Base-by-base conservation (phyloP, 2,797 vertebrate genomes). In the Rhinoraja longicauda region DNA sequence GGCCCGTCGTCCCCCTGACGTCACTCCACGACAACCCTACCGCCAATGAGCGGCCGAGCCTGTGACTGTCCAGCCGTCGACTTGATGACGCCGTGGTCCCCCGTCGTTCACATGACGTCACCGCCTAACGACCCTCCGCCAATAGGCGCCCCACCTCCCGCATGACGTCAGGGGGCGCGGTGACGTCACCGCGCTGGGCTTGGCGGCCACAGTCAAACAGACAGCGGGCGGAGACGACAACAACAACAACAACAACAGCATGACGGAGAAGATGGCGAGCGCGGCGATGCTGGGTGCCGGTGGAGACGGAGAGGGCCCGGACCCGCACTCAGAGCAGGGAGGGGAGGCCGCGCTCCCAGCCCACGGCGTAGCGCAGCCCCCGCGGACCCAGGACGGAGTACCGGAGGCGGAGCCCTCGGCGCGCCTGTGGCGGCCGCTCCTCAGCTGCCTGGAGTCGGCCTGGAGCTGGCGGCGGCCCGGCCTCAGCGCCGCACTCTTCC, bases 381-480 rank as follows among this genome's bases (percentile, higher is more conserved):
- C 32, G 32, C 95, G 93, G 93, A 93, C 39, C 93, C 59, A 15
- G 53, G 29, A 79, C 45, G 24, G 79, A 53, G 39, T 78, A 45
- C 39, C 39, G 53, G 45, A 26, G 9, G 53, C 24, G 57, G 81
- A 84, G 57, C 29, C 81, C n/a, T n/a, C n/a, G 17, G 13, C n/a
- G 17, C 88, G 84, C 10, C 21, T 53, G 2, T 92, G 90, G 21
- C 10, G 5, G 1, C 53, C 93, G 94, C 93, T 96, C 93, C 84
- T 95, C 79, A 93, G 94, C 93, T 94, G 95, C 24, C 93, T 96
- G 93, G 67, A 93, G 45, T 95, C 96, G 94, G 95, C 97, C 86
- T 95, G 97, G 93, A 96, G 94, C 96, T 98, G 98, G 98, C 95
- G 95, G 95, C 97, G 97, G 96, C 97, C 97, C 39, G 94, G 97